Evolutionary conservation across 2,888 invertebrate species (phyloP).

Genomic region (Drosophila parthenogenetica): DNA sequence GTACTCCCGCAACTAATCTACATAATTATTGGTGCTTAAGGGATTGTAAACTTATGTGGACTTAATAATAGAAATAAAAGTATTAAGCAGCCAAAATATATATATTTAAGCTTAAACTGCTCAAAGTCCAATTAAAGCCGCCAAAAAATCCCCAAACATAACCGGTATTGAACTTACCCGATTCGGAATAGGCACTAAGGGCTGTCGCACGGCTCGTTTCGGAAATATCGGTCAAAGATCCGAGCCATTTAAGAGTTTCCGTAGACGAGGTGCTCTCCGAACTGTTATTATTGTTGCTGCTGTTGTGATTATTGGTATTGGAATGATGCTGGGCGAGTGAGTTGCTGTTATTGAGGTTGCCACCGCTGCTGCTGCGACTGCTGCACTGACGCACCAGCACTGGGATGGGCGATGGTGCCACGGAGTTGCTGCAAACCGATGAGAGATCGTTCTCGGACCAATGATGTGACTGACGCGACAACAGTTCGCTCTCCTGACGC

Average conservation of each 20-base stretch:
- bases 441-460: constrained; percentile 85
- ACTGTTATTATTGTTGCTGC: constrained; percentile 79
- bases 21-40: too few relatives aligned
- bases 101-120: too few relatives aligned
- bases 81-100: too few relatives aligned
- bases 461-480: constrained; percentile 85
- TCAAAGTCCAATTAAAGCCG: too few relatives aligned
- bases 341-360: constrained; percentile 41
- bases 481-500: constrained; percentile 85
- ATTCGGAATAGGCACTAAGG: constrained; percentile 85
- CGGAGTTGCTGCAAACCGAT: constrained; percentile 81
- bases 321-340: constrained; percentile 40
- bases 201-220: constrained; percentile 87
- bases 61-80: too few relatives aligned
- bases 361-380: constrained; percentile 41
- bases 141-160: too few relatives aligned
- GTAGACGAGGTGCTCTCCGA: constrained; percentile 87
- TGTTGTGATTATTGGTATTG: constrained; percentile 56
- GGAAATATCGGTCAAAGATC: constrained; percentile 90
- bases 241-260: constrained; percentile 92
- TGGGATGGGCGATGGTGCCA: constrained; percentile 78
- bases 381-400: constrained; percentile 65
- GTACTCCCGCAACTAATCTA: constrained; percentile 15
- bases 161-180: constrained; percentile 77
- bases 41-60: too few relatives aligned